These are phyloP conservation scores for Malacoraja senta DNA, from an alignment of 2,797 vertebrate species.

Conservation along the genomic window DNA sequence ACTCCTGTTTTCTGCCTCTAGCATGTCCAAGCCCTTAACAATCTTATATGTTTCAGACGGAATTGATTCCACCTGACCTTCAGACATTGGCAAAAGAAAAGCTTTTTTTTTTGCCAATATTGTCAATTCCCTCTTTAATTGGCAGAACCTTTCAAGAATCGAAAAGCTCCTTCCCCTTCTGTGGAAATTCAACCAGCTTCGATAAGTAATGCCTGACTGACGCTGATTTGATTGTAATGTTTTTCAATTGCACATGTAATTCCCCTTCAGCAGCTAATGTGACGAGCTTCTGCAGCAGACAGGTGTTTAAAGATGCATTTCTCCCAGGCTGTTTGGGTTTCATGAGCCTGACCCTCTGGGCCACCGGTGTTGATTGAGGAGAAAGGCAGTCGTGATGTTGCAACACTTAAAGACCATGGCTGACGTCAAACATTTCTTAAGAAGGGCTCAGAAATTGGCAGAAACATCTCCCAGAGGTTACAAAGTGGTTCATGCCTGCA, in stretches of 20 bases:
- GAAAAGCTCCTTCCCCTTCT: background rate
- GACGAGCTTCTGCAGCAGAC: background rate
- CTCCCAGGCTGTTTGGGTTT: background rate
- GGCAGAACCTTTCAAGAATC: constrained; percentile 22
- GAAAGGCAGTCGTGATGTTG: background rate
- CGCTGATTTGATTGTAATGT: constrained; percentile 18
- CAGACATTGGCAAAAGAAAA: background rate
- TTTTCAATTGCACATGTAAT: constrained; percentile 32
- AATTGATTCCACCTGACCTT: background rate
- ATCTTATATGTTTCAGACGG: too few relatives aligned
- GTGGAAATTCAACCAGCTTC: background rate
- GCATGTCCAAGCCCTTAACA: too few relatives aligned
- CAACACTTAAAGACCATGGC: background rate
- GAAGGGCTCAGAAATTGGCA: background rate
- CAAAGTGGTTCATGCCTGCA: background rate
- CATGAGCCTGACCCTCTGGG: background rate
- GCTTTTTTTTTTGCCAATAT: background rate
- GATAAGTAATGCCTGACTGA: background rate
- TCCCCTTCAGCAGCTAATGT: background rate
- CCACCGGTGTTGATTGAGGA: background rate
- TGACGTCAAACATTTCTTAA: constrained; percentile 9
- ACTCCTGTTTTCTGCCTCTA: too few relatives aligned
- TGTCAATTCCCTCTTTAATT: background rate
- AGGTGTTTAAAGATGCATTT: background rate
- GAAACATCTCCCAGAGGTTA: constrained; percentile 6